phyloP scores from a whole-genome alignment of 2,797 vertebrate genomes.

The Channa striata region DNA sequence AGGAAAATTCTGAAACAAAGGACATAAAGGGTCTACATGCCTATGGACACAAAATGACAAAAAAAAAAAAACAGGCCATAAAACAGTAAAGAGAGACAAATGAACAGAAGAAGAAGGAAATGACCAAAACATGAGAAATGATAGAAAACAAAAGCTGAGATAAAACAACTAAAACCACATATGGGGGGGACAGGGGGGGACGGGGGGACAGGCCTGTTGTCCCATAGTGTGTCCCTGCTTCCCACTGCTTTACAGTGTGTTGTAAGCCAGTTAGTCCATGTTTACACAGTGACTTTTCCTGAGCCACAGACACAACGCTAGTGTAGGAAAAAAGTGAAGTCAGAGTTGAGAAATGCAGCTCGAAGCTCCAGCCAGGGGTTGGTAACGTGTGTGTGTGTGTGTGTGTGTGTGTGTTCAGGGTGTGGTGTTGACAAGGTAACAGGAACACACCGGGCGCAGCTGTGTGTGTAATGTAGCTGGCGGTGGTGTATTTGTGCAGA shows the following conservation, averaged over 20 bases:
- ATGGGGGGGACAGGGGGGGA: no score
- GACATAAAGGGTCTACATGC: no score
- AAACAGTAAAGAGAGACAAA: no score
- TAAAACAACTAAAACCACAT: no score
- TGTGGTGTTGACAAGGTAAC: conserved; percentile 55
- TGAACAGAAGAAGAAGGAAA: no score
- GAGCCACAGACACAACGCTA: background rate
- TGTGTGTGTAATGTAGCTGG: conserved; percentile 20
- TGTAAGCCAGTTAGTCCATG: background rate
- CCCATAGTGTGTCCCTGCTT: background rate
- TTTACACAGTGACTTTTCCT: background rate
- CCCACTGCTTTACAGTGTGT: no score
- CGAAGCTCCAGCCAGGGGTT: background rate
- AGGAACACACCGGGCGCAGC: conserved; percentile 49
- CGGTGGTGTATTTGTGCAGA: conserved; percentile 24
- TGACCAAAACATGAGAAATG: no score
- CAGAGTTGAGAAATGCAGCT: background rate
- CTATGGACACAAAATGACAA: no score
- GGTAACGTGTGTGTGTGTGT: conserved; percentile 15
- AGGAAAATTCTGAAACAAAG: no score
- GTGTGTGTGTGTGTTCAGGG: conserved; percentile 47
- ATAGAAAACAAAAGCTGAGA: no score
- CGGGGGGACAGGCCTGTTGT: no score
- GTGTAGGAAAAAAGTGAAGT: background rate
- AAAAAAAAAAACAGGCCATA: no score